Conservation (phyloP, 92 coral and sea anemone genomes). For the Parazoanthus swiftii region DNA sequence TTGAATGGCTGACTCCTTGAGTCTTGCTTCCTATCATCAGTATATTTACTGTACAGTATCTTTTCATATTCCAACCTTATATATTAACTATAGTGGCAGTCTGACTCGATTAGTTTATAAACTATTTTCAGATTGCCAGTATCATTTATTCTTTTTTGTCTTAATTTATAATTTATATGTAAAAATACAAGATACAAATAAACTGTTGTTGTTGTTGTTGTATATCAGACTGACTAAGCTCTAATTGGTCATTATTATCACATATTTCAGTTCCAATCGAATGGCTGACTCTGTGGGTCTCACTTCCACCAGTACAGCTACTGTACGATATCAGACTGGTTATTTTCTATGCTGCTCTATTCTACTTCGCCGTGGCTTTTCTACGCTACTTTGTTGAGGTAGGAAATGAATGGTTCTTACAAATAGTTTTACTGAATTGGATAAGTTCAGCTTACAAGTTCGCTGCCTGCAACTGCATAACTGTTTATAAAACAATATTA, state of each 20-base stretch:
- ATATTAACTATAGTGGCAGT: not conserved
- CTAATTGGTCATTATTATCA: not conserved
- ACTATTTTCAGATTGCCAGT: too few species aligned
- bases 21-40: conserved; percentile 11
- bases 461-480: too few species aligned
- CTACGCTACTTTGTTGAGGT: conserved; percentile 38
- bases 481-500: too few species aligned
- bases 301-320: conserved; percentile 38
- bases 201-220: too few species aligned
- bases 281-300: conserved; percentile 41
- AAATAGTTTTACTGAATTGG: not conserved
- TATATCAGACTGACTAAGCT: not conserved
- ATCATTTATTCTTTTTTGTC: too few species aligned
- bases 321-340: conserved; percentile 39
- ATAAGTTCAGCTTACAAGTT: not conserved
- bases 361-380: conserved; percentile 28
- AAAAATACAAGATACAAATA: too few species aligned
- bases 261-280: conserved; percentile 35
- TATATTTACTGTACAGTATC: conserved; percentile 25
- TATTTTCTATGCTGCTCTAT: conserved; percentile 28
- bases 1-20: conserved; percentile 33
- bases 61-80: too few species aligned
- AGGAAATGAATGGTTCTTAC: not conserved
- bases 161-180: too few species aligned
- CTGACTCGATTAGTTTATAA: too few species aligned